A percentile compares a stretch with the other conserved stretches of the same genome.
Evolutionary conservation across 2,888 invertebrate species (phyloP).

Genomic region (Drosophila subsilvestris): DNA sequence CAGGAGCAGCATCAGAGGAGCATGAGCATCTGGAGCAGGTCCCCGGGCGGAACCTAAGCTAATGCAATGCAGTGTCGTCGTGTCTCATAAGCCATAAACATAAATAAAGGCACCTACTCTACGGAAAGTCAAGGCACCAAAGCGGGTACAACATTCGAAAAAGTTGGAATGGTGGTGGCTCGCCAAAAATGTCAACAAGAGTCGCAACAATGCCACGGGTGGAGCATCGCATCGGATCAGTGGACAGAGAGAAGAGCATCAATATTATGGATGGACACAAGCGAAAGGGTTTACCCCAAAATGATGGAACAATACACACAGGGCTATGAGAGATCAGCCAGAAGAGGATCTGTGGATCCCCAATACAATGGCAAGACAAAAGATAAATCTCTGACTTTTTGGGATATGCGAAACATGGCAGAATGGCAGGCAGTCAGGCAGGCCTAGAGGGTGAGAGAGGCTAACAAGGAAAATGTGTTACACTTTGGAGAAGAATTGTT

Average conservation of each 20-base stretch:
- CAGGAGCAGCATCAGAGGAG: background rate
- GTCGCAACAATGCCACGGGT: constrained; percentile 33
- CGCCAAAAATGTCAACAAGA: constrained; percentile 56
- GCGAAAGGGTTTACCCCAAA: constrained; percentile 30
- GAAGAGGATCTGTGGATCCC: background rate
- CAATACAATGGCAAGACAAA: constrained; percentile 8
- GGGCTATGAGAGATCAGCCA: constrained; percentile 4
- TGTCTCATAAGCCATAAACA: constrained; percentile 80
- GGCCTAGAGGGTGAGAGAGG: too few relatives aligned
- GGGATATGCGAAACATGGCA: constrained; percentile 5
- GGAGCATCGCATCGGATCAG: background rate
- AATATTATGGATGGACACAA: constrained; percentile 50
- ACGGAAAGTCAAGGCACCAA: background rate
- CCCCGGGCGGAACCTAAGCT: constrained; percentile 46
- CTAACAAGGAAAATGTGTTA: constrained; percentile 8
- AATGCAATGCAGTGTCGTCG: constrained; percentile 79
- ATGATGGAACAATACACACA: constrained; percentile 50
- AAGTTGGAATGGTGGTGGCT: constrained; percentile 21
- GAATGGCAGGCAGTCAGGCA: background rate
- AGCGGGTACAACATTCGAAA: constrained; percentile 2
- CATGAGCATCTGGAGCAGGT: constrained; percentile 13
- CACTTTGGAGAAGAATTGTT: background rate
- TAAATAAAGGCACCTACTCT: constrained; percentile 81
- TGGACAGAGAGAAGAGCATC: constrained; percentile 25
- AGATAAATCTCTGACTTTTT: constrained; percentile 12